phyloP scores from a whole-genome alignment of 2,113 vertebrate genomes.

The Callipepla californica region DNA sequence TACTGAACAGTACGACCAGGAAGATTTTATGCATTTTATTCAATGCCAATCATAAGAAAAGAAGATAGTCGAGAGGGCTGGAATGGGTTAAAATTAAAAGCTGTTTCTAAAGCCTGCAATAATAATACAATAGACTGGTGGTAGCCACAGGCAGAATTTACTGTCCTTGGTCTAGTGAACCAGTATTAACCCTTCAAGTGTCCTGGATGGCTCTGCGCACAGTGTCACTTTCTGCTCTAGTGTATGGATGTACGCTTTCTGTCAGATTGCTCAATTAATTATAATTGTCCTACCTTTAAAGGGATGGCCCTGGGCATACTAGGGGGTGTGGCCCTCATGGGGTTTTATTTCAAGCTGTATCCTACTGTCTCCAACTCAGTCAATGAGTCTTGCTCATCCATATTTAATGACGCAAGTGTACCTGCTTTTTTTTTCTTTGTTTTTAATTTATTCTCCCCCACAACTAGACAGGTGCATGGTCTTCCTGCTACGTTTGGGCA shows the following conservation, averaged over 20 bases:
- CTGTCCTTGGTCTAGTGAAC: constrained; percentile 70
- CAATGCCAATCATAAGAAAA: not conserved
- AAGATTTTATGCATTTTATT: not conserved
- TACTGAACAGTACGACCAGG: not conserved
- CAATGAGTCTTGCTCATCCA: constrained; percentile 70
- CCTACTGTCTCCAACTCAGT: constrained; percentile 66
- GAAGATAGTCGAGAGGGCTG: not conserved
- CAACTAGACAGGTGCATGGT: constrained; percentile 41
- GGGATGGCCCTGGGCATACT: constrained; percentile 66
- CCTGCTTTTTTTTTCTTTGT: not conserved
- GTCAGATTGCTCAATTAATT: constrained; percentile 77
- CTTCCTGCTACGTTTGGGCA: not conserved
- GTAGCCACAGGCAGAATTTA: constrained; percentile 72
- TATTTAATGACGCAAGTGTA: constrained; percentile 72
- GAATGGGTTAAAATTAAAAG: constrained; percentile 71
- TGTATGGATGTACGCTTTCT: constrained; percentile 61
- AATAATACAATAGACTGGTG: constrained; percentile 67
- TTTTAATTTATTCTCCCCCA: constrained; percentile 26
- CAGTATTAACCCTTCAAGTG: constrained; percentile 72
- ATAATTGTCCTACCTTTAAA: constrained; percentile 76
- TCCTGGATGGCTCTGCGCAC: constrained; percentile 53
- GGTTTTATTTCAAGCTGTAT: constrained; percentile 73
- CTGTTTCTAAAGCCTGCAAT: constrained; percentile 66
- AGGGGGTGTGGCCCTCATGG: constrained; percentile 69
- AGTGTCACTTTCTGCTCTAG: constrained; percentile 52